These are phyloP conservation scores for Drosophila busckii DNA, from an alignment of 1,140 invertebrate genomes.

Conservation along the genomic window DNA sequence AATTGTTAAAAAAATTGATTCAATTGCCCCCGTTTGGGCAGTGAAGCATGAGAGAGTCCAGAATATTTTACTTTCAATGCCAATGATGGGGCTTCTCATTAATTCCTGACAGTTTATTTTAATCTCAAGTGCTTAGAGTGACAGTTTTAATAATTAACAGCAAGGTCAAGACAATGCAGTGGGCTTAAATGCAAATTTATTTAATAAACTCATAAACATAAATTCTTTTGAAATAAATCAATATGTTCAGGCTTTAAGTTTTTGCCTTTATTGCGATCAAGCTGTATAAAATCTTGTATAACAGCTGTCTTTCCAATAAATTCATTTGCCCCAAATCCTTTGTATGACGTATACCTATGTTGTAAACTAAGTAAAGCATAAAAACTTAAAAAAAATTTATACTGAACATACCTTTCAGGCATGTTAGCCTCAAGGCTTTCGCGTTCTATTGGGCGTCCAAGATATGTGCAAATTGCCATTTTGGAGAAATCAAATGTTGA, in stretches of 20 bases:
- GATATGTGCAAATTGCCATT: slow-evolving; percentile 15
- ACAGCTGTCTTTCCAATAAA: background rate
- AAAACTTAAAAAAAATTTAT: background rate
- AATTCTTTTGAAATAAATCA: background rate
- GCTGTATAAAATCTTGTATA: slow-evolving; percentile 18
- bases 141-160: slow-evolving; percentile 18
- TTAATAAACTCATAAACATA: background rate
- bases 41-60: slow-evolving; percentile 7
- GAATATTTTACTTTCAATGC: slow-evolving; percentile 16
- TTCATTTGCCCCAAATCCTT: too few species aligned
- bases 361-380: background rate
- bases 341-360: background rate
- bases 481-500: background rate
- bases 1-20: slow-evolving; percentile 19
- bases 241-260: background rate
- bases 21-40: slow-evolving; percentile 12
- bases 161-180: slow-evolving; percentile 7
- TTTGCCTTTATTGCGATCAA: slow-evolving; percentile 7
- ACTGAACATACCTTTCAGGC: slow-evolving; percentile 11
- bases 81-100: slow-evolving; percentile 15
- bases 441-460: slow-evolving; percentile 5
- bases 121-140: too few species aligned
- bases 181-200: background rate
- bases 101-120: slow-evolving; percentile 1
- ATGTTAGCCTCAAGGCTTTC: background rate